Percentiles rank a stretch among this genome's conserved stretches.
phyloP scores from a whole-genome alignment of 2,888 invertebrate species.

The Pyrrhosoma nymphula region DNA sequence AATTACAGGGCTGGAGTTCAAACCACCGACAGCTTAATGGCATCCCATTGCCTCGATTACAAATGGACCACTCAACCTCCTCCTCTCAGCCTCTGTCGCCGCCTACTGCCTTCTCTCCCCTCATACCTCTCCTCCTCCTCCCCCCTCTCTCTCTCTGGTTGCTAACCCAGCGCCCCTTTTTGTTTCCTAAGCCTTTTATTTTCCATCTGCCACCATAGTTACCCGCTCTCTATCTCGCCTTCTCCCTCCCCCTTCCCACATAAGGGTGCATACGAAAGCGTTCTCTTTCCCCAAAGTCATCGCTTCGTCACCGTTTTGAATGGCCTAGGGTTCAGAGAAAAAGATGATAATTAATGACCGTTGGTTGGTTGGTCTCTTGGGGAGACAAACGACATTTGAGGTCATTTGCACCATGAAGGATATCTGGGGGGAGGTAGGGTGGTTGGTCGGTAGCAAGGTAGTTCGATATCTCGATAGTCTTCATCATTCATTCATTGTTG shows the following conservation, averaged over 20 bases:
- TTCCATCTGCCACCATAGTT: conserved; percentile 48
- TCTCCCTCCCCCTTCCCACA: neutral
- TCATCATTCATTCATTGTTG: too few species aligned
- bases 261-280: neutral
- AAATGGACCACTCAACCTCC: conserved; percentile 65
- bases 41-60: conserved; percentile 65
- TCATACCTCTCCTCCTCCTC: neutral
- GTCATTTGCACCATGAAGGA: too few species aligned
- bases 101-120: neutral
- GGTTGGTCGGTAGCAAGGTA: too few species aligned
- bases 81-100: neutral
- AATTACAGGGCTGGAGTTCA: conserved; percentile 62
- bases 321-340: neutral
- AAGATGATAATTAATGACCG: neutral
- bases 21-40: conserved; percentile 67
- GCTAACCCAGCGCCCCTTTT: neutral
- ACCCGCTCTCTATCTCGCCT: neutral
- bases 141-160: neutral
- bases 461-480: too few species aligned
- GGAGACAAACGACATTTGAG: too few species aligned
- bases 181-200: neutral
- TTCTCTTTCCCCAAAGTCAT: neutral
- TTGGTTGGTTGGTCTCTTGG: too few species aligned
- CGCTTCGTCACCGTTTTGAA: neutral
- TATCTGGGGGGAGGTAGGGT: too few species aligned